Evolutionary conservation across 2,797 vertebrate genomes (phyloP).

Genomic region (Lepidocolaptes lacrymiger): DNA sequence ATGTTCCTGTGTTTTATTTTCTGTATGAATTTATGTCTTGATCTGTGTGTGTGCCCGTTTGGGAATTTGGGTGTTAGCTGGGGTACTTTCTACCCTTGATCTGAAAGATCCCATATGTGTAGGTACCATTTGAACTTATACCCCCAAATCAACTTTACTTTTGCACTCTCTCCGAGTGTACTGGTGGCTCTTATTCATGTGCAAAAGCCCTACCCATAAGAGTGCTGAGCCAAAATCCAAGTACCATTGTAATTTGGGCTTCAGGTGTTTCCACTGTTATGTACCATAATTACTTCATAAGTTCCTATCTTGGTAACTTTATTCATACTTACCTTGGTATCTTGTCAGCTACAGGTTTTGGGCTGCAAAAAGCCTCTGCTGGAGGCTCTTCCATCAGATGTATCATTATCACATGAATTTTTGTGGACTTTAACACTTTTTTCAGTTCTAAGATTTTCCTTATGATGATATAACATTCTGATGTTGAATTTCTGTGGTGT

Average conservation of each 20-base stretch:
- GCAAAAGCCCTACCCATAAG: neutral
- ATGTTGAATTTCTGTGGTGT: neutral
- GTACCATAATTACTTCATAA: neutral
- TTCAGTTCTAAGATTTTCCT: neutral
- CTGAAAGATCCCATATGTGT: neutral
- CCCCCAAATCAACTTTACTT: neutral
- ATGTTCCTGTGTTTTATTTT: neutral
- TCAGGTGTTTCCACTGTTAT: neutral
- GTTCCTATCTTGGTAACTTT: neutral
- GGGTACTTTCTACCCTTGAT: neutral
- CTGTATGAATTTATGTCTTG: neutral
- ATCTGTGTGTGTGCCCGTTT: neutral
- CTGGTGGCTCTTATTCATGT: neutral
- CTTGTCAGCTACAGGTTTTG: neutral
- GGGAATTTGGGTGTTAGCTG: neutral
- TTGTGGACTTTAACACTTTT: neutral
- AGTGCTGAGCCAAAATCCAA: neutral
- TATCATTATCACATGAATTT: neutral
- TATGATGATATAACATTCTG: neutral
- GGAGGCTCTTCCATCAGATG: neutral
- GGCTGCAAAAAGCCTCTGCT: neutral
- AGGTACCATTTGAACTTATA: neutral
- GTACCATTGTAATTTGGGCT: neutral
- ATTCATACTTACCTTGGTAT: neutral
- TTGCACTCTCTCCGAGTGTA: neutral